These are phyloP conservation scores for Hylia prasina DNA, from an alignment of 2,113 vertebrate species.

Conservation along the genomic window DNA sequence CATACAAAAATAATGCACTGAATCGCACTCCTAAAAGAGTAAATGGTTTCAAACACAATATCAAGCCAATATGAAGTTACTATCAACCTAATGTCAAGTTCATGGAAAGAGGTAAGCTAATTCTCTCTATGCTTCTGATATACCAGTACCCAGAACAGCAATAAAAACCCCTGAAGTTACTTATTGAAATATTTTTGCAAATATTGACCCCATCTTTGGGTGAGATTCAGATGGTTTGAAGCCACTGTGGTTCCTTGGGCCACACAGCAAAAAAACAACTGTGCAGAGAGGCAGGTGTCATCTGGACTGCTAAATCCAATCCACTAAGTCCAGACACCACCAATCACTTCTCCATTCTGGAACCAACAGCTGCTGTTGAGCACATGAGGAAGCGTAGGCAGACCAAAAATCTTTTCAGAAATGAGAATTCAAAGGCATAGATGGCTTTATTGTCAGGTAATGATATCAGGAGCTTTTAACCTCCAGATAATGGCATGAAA, in stretches of 20 bases:
- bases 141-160: not conserved
- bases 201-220: not conserved
- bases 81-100: not conserved
- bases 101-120: not conserved
- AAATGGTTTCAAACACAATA: not conserved
- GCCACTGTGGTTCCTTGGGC: not conserved
- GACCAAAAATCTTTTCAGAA: not conserved
- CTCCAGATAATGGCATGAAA: not conserved
- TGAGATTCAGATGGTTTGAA: not conserved
- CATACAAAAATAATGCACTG: not conserved
- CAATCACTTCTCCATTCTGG: not conserved
- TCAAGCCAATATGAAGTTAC: not conserved
- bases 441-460: conserved; percentile 36
- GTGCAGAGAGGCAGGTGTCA: not conserved
- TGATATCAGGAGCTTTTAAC: conserved; percentile 13
- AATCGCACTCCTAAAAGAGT: not conserved
- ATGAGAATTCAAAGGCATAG: not conserved
- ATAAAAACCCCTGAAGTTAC: not conserved
- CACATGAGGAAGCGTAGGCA: not conserved
- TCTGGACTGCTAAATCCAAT: not conserved
- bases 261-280: not conserved
- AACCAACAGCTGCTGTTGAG: not conserved
- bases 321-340: too few species aligned
- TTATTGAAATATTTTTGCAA: not conserved
- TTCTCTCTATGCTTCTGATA: not conserved